Percentiles rank a stretch among this genome's conserved stretches.
Conservation (phyloP, 1,140 invertebrate genomes). For the Ostrea edulis region DNA sequence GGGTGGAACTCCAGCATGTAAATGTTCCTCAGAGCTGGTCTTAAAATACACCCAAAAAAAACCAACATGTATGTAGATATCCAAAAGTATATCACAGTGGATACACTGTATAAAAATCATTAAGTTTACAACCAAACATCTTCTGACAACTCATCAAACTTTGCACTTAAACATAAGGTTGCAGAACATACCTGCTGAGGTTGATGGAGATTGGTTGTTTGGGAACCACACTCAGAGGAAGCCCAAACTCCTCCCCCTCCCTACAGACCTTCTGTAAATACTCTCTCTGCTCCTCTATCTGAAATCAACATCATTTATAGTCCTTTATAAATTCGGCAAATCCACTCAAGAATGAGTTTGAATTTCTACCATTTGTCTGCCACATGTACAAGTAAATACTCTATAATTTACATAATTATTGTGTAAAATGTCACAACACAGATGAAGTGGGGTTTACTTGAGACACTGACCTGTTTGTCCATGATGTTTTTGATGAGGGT, state of each 20-base stretch:
- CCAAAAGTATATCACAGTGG: too few relatives aligned
- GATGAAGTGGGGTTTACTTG: not conserved
- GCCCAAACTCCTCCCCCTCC: conserved; percentile 73
- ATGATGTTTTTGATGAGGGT: conserved; percentile 74
- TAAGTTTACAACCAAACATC: too few relatives aligned
- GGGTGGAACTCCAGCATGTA: conserved; percentile 79
- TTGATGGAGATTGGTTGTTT: conserved; percentile 78
- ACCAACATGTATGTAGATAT: too few relatives aligned
- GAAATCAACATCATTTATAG: conserved; percentile 19
- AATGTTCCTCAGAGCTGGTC: conserved; percentile 76
- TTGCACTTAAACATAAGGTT: not conserved
- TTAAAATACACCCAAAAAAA: conserved; percentile 52
- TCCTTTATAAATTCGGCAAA: not conserved
- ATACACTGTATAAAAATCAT: too few relatives aligned
- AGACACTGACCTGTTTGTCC: conserved; percentile 73
- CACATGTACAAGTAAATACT: too few relatives aligned
- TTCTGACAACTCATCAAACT: not conserved
- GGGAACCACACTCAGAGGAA: conserved; percentile 74
- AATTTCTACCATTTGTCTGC: not conserved
- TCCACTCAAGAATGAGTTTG: not conserved
- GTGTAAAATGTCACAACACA: too few relatives aligned
- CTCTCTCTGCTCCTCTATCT: conserved; percentile 76
- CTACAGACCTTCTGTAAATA: conserved; percentile 74
- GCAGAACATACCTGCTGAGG: conserved; percentile 73
- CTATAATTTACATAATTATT: too few relatives aligned